Evolutionary conservation across 2,797 vertebrate genomes (phyloP).

Genomic region (Anisognathus igniventris): DNA sequence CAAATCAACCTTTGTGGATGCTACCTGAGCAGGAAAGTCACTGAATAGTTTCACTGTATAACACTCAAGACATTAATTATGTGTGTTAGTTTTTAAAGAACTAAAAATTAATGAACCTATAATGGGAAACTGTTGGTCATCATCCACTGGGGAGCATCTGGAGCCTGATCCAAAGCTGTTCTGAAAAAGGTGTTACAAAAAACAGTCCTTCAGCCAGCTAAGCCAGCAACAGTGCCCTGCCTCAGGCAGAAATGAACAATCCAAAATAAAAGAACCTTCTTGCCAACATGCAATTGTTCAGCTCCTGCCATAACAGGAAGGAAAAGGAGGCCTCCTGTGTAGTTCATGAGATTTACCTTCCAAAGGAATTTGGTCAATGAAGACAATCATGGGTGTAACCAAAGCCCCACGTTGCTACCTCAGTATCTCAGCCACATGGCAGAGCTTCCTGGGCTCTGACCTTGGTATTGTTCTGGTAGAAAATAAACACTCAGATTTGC

Average conservation of each 20-base stretch:
- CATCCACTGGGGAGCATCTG: background rate
- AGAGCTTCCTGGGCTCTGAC: background rate
- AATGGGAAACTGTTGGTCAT: background rate
- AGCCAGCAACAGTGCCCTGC: background rate
- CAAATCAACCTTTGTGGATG: background rate
- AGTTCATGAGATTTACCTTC: background rate
- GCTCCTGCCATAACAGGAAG: constrained; percentile 4
- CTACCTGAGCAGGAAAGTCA: background rate
- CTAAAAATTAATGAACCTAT: background rate
- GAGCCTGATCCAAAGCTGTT: background rate
- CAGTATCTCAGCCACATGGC: background rate
- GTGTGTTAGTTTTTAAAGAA: background rate
- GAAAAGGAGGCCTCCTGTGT: constrained; percentile 8
- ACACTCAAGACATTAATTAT: background rate
- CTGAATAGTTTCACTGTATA: background rate
- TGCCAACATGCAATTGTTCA: background rate
- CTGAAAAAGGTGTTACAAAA: background rate
- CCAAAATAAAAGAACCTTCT: background rate
- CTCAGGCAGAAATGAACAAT: background rate
- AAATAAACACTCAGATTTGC: background rate
- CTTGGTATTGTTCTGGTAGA: background rate
- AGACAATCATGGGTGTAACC: constrained; percentile 32
- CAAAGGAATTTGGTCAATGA: background rate
- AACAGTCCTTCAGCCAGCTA: background rate
- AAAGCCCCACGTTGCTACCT: background rate